Conservation (phyloP, 2,888 invertebrate species). For the Stramonita haemastoma region DNA sequence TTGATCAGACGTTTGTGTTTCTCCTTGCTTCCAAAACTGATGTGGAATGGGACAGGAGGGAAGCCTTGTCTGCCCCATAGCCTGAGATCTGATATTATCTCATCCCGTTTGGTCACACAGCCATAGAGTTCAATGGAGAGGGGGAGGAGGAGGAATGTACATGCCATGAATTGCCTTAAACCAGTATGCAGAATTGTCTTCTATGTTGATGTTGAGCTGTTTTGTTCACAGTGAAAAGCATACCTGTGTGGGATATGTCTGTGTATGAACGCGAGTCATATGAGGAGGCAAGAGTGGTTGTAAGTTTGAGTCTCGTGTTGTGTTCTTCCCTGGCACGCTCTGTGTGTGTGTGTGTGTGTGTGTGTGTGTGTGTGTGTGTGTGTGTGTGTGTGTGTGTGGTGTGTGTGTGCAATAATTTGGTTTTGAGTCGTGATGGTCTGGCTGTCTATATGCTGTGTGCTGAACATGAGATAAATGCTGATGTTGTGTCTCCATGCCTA, state of each 20-base stretch:
- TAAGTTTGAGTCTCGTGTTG: background rate
- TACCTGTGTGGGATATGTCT: too few species aligned
- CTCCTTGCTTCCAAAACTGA: too few species aligned
- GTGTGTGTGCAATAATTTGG: background rate
- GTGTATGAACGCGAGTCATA: too few species aligned
- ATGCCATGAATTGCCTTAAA: constrained; percentile 14
- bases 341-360: constrained; percentile 13
- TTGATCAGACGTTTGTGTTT: too few species aligned
- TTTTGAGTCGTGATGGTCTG: background rate
- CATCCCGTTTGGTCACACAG: background rate
- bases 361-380: constrained; percentile 3
- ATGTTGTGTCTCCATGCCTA: too few species aligned
- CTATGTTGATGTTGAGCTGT: background rate
- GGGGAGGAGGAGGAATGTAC: background rate
- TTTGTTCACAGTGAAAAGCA: background rate
- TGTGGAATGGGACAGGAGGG: too few species aligned
- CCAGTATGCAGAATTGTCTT: background rate
- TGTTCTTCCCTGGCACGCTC: background rate
- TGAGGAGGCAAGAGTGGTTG: background rate
- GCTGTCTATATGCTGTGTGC: background rate
- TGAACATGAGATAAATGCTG: too few species aligned
- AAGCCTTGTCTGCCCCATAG: too few species aligned
- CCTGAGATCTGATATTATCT: too few species aligned
- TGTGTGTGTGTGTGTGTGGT: constrained; percentile 9
- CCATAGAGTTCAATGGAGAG: background rate